Evolutionary conservation across 30 jellyfish, hydroid and myxozoan species (phyloP).

Genomic region (Aurelia sp.): DNA sequence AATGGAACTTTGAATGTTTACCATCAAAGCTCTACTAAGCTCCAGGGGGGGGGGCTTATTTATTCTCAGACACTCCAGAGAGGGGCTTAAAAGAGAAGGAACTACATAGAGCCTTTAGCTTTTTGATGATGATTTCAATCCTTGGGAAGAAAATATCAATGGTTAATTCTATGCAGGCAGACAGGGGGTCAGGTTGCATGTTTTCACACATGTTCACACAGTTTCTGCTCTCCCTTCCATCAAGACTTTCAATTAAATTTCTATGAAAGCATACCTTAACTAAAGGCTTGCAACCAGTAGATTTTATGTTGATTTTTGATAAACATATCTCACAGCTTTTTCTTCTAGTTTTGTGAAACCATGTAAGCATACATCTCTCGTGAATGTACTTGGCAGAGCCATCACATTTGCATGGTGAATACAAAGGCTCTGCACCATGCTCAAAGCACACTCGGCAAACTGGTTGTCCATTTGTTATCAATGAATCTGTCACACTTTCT

Average conservation of each 20-base stretch:
- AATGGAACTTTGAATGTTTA: too few species aligned
- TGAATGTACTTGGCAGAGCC: constrained; percentile 28
- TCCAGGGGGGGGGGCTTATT: too few species aligned
- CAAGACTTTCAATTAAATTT: neutral
- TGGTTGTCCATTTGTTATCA: constrained; percentile 21
- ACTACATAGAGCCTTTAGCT: too few species aligned
- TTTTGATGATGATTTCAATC: too few species aligned
- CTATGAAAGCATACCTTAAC: neutral
- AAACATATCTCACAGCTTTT: constrained; percentile 39
- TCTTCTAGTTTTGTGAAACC: constrained; percentile 36
- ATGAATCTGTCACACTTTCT: constrained; percentile 23
- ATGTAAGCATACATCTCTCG: constrained; percentile 15
- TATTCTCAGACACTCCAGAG: too few species aligned
- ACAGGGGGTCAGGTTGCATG: too few species aligned
- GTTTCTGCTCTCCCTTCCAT: too few species aligned
- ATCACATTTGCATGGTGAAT: constrained; percentile 39
- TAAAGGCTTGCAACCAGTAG: constrained; percentile 33
- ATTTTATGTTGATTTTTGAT: constrained; percentile 26
- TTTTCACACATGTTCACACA: too few species aligned
- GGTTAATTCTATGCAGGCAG: too few species aligned
- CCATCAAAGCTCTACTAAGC: too few species aligned
- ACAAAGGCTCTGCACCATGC: neutral
- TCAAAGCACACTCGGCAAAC: constrained; percentile 28
- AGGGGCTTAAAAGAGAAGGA: too few species aligned
- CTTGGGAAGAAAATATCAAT: too few species aligned